Evolutionary conservation across 2,797 vertebrate genomes (phyloP).

Genomic region (Argya squamiceps): DNA sequence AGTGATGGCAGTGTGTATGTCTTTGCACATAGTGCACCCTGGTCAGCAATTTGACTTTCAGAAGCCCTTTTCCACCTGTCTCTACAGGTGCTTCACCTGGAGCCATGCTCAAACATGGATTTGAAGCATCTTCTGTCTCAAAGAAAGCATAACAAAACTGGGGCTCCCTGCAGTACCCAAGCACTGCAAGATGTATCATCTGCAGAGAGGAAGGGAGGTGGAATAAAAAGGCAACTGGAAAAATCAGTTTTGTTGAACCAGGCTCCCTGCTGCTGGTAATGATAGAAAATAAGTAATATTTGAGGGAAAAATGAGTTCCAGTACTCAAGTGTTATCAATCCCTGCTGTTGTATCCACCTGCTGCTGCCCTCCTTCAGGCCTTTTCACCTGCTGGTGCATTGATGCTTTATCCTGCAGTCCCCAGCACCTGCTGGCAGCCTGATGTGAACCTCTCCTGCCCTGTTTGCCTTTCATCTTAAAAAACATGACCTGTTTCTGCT

Average conservation of each 20-base stretch:
- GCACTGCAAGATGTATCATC: neutral
- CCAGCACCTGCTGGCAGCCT: neutral
- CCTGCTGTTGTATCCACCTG: neutral
- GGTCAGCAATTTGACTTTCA: neutral
- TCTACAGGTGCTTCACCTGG: neutral
- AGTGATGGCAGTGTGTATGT: neutral
- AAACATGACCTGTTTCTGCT: neutral
- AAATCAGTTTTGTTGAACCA: neutral
- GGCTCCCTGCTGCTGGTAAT: neutral
- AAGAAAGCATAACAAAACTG: neutral
- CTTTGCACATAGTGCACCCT: neutral
- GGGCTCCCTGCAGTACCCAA: neutral
- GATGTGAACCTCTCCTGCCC: neutral
- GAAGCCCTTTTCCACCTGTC: neutral
- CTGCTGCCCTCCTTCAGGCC: neutral
- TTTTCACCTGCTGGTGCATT: neutral
- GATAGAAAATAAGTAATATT: neutral
- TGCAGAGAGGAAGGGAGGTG: neutral
- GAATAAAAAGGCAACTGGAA: neutral
- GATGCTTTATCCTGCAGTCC: neutral
- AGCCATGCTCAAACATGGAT: neutral
- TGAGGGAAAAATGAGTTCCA: conserved; percentile 1
- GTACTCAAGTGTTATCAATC: neutral
- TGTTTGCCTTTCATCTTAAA: neutral
- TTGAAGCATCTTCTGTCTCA: neutral